phyloP scores from a whole-genome alignment of 2,888 invertebrate species.

The Sinopyrophorus schimmeli region DNA sequence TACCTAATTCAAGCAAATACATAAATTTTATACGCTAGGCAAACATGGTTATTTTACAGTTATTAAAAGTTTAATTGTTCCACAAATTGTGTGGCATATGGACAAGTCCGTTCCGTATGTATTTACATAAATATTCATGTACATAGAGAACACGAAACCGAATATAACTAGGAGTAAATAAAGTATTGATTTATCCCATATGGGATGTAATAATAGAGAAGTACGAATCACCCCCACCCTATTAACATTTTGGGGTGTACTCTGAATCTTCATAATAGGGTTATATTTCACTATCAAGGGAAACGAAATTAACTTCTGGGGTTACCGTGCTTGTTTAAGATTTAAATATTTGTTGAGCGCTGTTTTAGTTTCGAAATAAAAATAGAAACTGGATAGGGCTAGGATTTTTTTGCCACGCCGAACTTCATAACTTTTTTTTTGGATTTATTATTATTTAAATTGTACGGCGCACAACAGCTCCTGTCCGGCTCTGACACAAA shows the following conservation, averaged over 20 bases:
- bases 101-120: not conserved
- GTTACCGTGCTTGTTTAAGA: constrained; percentile 32
- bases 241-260: constrained; percentile 33
- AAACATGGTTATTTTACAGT: constrained; percentile 16
- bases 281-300: constrained; percentile 36
- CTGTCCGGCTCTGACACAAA: too few relatives aligned
- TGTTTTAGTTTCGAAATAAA: too few relatives aligned
- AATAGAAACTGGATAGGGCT: too few relatives aligned
- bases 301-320: constrained; percentile 41
- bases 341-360: constrained; percentile 17
- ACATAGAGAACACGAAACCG: constrained; percentile 13
- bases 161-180: constrained; percentile 23
- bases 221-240: constrained; percentile 35
- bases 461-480: too few relatives aligned
- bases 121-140: not conserved
- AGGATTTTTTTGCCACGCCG: too few relatives aligned
- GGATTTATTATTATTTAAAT: too few relatives aligned
- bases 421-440: too few relatives aligned
- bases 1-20: constrained; percentile 12
- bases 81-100: constrained; percentile 12
- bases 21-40: too few relatives aligned
- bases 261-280: constrained; percentile 33
- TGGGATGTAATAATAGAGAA: constrained; percentile 40
- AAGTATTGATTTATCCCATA: constrained; percentile 41
- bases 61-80: constrained; percentile 13